Conservation (phyloP, 2,113 vertebrate species). For the Syngnathus floridae region DNA sequence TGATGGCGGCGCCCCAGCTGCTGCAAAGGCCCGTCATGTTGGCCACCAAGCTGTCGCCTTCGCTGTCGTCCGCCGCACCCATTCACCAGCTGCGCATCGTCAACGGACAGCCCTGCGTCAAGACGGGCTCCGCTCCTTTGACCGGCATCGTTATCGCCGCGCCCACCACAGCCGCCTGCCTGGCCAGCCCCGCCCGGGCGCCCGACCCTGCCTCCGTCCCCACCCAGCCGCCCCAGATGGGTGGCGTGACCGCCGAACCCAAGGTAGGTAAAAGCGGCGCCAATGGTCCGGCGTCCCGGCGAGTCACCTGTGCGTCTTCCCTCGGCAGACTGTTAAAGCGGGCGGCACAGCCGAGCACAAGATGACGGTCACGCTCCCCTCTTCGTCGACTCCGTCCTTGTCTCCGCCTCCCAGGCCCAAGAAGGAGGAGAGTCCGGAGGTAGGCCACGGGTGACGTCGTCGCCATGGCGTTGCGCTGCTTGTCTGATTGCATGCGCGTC, state of each 20-base stretch:
- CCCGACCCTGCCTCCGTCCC: constrained; percentile 11
- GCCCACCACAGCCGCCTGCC: constrained; percentile 63
- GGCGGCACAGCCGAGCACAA: constrained; percentile 82
- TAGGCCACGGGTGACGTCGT: constrained; percentile 32
- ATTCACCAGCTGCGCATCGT: constrained; percentile 96
- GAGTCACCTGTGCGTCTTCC: neutral
- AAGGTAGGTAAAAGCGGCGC: constrained; percentile 71
- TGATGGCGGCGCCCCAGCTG: constrained; percentile 94
- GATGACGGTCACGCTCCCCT: constrained; percentile 67
- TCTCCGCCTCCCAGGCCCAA: constrained; percentile 84
- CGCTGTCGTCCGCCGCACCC: constrained; percentile 83
- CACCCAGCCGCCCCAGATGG: constrained; percentile 78
- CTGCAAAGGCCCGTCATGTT: constrained; percentile 94
- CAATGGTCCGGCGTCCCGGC: rapidly evolving
- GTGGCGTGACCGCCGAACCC: constrained; percentile 84
- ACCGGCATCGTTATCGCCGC: constrained; percentile 93
- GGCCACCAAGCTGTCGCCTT: constrained; percentile 85
- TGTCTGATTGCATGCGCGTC: neutral
- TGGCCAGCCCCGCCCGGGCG: constrained; percentile 74
- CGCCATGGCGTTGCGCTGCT: too few species aligned
- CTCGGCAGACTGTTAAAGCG: constrained; percentile 76
- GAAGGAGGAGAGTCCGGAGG: constrained; percentile 94
- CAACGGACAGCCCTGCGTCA: constrained; percentile 85
- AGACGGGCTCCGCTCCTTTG: constrained; percentile 69
- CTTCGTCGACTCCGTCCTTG: constrained; percentile 65